These are phyloP conservation scores for Eumacrocentrus americanus DNA, from an alignment of 2,888 invertebrate species.

Conservation along the genomic window DNA sequence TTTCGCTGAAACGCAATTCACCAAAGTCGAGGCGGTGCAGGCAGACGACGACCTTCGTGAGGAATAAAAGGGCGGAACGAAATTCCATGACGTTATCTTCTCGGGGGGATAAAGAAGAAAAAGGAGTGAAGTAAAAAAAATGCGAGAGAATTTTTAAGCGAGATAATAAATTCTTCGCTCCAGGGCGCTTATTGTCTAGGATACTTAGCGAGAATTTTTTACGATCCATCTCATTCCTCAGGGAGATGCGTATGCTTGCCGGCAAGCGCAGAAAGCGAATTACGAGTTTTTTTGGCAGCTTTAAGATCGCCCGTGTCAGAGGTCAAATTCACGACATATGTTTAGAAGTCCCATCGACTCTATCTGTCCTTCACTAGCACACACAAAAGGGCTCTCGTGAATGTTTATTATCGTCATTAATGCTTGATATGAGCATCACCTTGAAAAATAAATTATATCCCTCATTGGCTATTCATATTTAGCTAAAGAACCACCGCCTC, in stretches of 20 bases:
- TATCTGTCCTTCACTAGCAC: conserved; percentile 10
- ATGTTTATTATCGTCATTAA: conserved; percentile 19
- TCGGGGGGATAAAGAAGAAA: neutral
- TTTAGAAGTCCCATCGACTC: neutral
- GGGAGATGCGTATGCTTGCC: neutral
- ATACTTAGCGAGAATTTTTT: neutral
- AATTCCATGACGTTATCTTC: neutral
- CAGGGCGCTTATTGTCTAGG: conserved; percentile 14
- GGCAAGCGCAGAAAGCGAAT: conserved; percentile 2
- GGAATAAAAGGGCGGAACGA: neutral
- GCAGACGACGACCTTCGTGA: conserved; percentile 19
- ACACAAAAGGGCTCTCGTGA: conserved; percentile 10
- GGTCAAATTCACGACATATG: conserved; percentile 1
- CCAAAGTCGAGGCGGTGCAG: too few species aligned
- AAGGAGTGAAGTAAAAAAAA: neutral
- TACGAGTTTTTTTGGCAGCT: conserved; percentile 19
- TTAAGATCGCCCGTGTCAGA: conserved; percentile 7
- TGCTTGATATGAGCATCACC: conserved; percentile 3
- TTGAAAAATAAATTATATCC: conserved; percentile 20
- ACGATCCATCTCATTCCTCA: conserved; percentile 12
- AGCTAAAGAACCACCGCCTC: conserved; percentile 10
- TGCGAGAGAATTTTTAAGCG: neutral
- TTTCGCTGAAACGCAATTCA: conserved; percentile 14
- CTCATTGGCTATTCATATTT: conserved; percentile 17
- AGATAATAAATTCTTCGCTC: conserved; percentile 8